Evolutionary conservation across 2,888 invertebrate species (phyloP), one percentile per base, ranked within the genome.

Genomic region (Nephrotoma appendiculata): DNA sequence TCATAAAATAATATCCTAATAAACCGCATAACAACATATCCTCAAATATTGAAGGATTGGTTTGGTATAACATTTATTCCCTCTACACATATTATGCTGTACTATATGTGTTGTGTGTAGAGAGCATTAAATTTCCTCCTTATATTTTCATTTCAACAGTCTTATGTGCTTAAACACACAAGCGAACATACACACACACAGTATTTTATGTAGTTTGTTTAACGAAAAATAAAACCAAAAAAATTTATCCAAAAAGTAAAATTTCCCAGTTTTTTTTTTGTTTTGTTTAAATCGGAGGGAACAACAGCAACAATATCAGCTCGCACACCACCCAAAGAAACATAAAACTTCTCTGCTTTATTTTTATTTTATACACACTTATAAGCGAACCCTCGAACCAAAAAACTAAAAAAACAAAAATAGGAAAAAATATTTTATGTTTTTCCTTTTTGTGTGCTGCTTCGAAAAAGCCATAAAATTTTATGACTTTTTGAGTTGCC

Each of bases 401-500:
- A 42, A 84, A 84, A 83, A 83, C 83, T 41, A 41, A 84, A 84
- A n/a, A n/a, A 42, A 84, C 42, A 84, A 71, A 57, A 57, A 57
- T 15, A 57, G 52, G 52, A 57, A 57, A 48, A 31, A 71, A 71
- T 71, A 31, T 71, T 71, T 84, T 84, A 84, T 84, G 41, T 84
- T 43, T 84, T 43, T 84, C 84, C 84, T 84, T 84, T 84, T 84
- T 84, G 31, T 31, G 31, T 31, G 31, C 31, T 31, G 42, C 83
- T 84, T 57, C 57, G 57, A 19, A 41, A 84, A 42, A 84, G 84
- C 42, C 84, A 84, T 84, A 84, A 84, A 84, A 84, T 84, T 84
- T 84, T 84, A 84, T 84, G 84, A 42, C 84, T 84, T 84, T 84
- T 84, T n/a, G 84, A 84, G 84, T 84, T 84, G 5, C 84, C 42